Evolutionary conservation across 1,140 invertebrate genomes (phyloP).

Genomic region (Bombus pascuorum): DNA sequence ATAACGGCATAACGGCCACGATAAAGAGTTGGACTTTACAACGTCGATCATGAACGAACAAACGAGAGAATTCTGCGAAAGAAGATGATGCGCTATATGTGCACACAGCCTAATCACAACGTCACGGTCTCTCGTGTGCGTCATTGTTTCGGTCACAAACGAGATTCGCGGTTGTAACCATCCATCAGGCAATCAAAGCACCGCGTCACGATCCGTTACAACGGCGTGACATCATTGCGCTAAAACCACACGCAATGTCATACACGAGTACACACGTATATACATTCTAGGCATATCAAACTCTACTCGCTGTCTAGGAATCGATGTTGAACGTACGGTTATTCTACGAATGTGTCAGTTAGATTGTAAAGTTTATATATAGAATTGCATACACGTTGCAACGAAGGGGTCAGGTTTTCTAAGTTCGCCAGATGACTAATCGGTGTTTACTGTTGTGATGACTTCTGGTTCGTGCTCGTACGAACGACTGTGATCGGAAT

Average conservation of each 20-base stretch:
- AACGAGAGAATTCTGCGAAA: constrained; percentile 3
- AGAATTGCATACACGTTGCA: background rate
- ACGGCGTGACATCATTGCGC: constrained; percentile 68
- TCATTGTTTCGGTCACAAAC: constrained; percentile 61
- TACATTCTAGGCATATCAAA: constrained; percentile 14
- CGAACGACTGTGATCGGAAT: constrained; percentile 20
- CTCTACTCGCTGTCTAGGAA: constrained; percentile 24
- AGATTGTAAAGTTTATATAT: background rate
- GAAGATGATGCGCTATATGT: background rate
- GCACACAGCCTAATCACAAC: constrained; percentile 38
- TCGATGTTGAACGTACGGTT: constrained; percentile 11
- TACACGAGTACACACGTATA: background rate
- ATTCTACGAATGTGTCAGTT: background rate
- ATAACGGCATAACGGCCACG: background rate
- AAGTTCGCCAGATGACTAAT: constrained; percentile 54
- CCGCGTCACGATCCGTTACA: constrained; percentile 71
- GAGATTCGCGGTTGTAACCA: constrained; percentile 55
- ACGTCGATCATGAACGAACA: background rate
- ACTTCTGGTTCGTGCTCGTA: constrained; percentile 36
- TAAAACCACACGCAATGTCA: constrained; percentile 61
- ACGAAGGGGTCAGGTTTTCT: constrained; percentile 43
- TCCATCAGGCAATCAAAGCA: constrained; percentile 60
- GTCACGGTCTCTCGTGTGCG: constrained; percentile 44
- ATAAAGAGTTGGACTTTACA: background rate
- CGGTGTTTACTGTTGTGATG: constrained; percentile 61